These are phyloP conservation scores for Rana temporaria DNA, from an alignment of 2,113 vertebrate species.

Conservation along the genomic window DNA sequence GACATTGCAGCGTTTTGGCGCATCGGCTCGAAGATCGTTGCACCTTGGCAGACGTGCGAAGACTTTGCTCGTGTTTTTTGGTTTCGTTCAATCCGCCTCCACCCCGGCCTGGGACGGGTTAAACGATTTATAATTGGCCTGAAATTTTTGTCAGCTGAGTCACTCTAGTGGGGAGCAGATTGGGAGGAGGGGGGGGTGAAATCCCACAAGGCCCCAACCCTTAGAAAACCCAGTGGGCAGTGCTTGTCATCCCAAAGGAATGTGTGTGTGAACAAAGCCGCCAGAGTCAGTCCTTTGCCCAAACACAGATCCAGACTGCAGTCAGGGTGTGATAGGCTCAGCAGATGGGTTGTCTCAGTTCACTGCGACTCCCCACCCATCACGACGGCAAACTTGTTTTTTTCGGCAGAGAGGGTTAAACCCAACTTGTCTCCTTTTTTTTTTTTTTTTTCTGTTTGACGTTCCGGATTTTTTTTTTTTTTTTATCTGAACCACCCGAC, in stretches of 20 bases:
- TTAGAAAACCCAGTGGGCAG: constrained; percentile 68
- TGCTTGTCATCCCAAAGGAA: constrained; percentile 80
- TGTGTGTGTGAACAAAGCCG: constrained; percentile 77
- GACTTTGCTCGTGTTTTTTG: too few relatives aligned
- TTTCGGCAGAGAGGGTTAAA: background rate
- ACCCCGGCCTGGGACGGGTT: constrained; percentile 36
- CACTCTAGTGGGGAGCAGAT: constrained; percentile 70
- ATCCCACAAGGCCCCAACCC: constrained; percentile 74
- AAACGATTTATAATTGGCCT: constrained; percentile 75
- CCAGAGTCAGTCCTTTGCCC: constrained; percentile 38
- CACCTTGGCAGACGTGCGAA: background rate
- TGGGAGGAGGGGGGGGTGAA: constrained; percentile 64
- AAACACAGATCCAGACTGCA: constrained; percentile 45
- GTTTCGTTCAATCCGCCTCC: too few relatives aligned
- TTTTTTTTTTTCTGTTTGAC: too few relatives aligned
- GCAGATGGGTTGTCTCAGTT: constrained; percentile 29
- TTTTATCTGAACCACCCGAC: background rate
- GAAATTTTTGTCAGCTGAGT: constrained; percentile 79
- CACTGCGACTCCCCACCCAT: background rate
- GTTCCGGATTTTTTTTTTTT: background rate
- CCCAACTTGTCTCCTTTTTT: background rate
- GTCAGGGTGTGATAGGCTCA: constrained; percentile 35
- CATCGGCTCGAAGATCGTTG: background rate
- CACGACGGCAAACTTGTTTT: background rate
- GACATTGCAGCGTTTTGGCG: too few relatives aligned